Evolutionary conservation across 1,140 invertebrate genomes (phyloP).

Genomic region (Sycobia sp.): DNA sequence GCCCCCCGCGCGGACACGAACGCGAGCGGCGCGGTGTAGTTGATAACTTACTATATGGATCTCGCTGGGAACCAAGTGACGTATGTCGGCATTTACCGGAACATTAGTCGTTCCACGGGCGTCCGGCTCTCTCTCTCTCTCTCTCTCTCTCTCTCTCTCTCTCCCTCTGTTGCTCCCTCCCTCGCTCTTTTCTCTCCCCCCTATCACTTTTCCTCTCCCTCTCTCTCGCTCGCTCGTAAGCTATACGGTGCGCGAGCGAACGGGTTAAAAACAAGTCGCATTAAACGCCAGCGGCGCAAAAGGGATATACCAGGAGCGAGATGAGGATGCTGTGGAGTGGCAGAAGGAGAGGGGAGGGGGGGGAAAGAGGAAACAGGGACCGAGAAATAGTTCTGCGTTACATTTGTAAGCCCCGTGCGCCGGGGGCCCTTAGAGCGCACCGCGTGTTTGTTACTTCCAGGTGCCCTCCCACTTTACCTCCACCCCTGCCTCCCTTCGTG

Average conservation of each 20-base stretch:
- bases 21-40: constrained; percentile 5
- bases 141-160: too few species aligned
- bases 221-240: too few species aligned
- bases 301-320: too few species aligned
- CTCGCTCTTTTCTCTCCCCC: too few species aligned
- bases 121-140: background rate
- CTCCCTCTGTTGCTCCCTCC: too few species aligned
- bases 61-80: constrained; percentile 25
- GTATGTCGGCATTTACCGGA: constrained; percentile 39
- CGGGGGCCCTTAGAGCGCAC: background rate
- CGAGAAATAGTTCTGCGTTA: constrained; percentile 10
- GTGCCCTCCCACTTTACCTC: too few species aligned
- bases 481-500: too few species aligned
- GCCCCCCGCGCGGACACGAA: too few species aligned
- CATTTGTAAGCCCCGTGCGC: background rate
- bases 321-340: too few species aligned
- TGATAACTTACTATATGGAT: constrained; percentile 41
- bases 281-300: constrained; percentile 16
- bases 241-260: background rate
- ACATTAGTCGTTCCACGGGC: constrained; percentile 36
- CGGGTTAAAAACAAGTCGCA: constrained; percentile 36
- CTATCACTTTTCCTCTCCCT: too few species aligned
- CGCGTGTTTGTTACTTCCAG: constrained; percentile 4
- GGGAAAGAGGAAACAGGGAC: too few species aligned
- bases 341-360: too few species aligned